Conservation (phyloP, 2,797 vertebrate genomes). For the Thalassophryne amazonica region DNA sequence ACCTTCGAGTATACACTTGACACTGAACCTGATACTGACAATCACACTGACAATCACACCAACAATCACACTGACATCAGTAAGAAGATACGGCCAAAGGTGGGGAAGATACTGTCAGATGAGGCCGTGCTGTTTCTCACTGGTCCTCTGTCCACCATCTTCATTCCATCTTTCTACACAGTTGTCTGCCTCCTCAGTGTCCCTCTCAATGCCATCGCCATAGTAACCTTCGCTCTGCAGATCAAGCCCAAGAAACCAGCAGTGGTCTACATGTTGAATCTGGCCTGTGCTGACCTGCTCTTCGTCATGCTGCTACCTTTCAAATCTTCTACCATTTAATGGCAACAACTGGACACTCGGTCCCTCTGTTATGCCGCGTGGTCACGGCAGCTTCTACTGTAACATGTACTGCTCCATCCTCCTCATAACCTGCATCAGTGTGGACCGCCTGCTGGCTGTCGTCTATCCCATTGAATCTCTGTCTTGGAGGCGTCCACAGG, state of each 20-base stretch:
- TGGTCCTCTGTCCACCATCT: slow-evolving; percentile 73
- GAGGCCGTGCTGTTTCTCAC: slow-evolving; percentile 73
- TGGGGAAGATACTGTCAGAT: slow-evolving; percentile 51
- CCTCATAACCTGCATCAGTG: slow-evolving; percentile 86
- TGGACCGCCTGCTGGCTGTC: slow-evolving; percentile 87
- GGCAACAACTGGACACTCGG: slow-evolving; percentile 89
- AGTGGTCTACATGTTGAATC: slow-evolving; percentile 87
- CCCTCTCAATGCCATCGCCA: slow-evolving; percentile 82
- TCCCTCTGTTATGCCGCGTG: slow-evolving; percentile 76
- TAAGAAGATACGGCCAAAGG: too few relatives aligned
- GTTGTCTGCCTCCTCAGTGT: slow-evolving; percentile 81
- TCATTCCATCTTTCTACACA: slow-evolving; percentile 87
- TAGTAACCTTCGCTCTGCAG: slow-evolving; percentile 76
- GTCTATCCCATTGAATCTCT: slow-evolving; percentile 86
- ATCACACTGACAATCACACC: fast-evolving
- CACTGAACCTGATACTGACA: fast-evolving
- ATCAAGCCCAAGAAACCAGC: slow-evolving; percentile 85
- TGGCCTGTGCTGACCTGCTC: slow-evolving; percentile 85
- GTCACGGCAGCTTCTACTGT: slow-evolving; percentile 87
- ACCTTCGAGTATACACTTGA: neutral
- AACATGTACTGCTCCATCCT: slow-evolving; percentile 93
- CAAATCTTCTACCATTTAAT: slow-evolving; percentile 84
- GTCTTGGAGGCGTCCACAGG: slow-evolving; percentile 77
- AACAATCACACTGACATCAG: fast-evolving
- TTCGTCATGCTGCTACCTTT: slow-evolving; percentile 86